These are phyloP conservation scores for Coilia nasus DNA, from an alignment of 2,797 vertebrate species.

Conservation along the genomic window DNA sequence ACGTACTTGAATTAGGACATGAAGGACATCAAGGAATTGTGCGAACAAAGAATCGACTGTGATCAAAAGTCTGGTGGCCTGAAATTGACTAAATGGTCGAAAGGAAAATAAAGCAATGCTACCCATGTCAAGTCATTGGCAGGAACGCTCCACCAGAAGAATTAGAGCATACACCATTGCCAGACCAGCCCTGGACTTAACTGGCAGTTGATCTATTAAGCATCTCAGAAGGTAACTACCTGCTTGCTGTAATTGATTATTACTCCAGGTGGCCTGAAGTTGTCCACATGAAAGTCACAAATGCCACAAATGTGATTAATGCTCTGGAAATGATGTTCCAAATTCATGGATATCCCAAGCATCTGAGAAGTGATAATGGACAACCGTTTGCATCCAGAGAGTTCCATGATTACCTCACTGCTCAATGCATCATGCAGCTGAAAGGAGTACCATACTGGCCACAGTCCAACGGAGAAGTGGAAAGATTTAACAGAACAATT, in stretches of 20 bases:
- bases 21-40: constrained; percentile 15
- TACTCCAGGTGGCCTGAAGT: background rate
- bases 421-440: background rate
- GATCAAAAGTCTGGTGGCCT: constrained; percentile 24
- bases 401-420: constrained; percentile 1
- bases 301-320: background rate
- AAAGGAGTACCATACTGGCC: background rate
- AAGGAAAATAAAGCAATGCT: background rate
- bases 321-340: constrained; percentile 5
- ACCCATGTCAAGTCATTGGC: constrained; percentile 10
- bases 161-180: background rate
- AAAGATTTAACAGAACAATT: constrained; percentile 22
- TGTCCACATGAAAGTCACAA: background rate
- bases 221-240: background rate
- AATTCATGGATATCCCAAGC: background rate
- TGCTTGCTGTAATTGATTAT: background rate
- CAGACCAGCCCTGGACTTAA: constrained; percentile 17
- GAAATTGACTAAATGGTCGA: background rate
- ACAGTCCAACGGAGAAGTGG: background rate
- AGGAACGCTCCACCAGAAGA: constrained; percentile 19
- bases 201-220: constrained; percentile 1
- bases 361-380: background rate
- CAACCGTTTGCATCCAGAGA: background rate
- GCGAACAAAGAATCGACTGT: background rate
- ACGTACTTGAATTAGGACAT: constrained; percentile 5